Percentiles rank a stretch among this genome's conserved stretches.
Conservation (phyloP, 2,888 invertebrate genomes). For the Anticlea derivata region DNA sequence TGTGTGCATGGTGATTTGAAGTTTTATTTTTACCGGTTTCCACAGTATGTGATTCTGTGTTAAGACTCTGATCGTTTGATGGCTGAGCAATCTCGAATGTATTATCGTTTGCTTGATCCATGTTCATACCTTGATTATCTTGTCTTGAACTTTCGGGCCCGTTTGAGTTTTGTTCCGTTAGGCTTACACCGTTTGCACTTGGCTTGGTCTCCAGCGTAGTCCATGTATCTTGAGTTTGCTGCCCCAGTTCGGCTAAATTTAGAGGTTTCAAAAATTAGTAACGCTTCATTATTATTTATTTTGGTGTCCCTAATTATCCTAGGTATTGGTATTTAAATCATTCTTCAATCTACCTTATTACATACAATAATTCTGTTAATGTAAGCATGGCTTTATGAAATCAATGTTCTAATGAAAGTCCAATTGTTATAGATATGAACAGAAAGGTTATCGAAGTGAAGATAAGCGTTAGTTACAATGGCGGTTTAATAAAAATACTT, state of each 20-base stretch:
- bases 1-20: constrained; percentile 15
- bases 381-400: no score
- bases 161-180: constrained; percentile 24
- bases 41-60: constrained; percentile 19
- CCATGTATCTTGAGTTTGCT: constrained; percentile 37
- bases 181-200: constrained; percentile 15
- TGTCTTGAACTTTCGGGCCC: constrained; percentile 14
- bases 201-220: constrained; percentile 23
- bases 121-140: constrained; percentile 5
- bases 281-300: neutral
- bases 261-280: constrained; percentile 31
- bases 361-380: no score
- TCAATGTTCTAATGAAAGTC: no score
- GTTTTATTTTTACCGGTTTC: constrained; percentile 11
- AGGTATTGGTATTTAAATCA: no score
- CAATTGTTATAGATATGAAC: no score
- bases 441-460: constrained; percentile 8
- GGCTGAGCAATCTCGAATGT: constrained; percentile 16
- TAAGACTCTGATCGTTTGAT: constrained; percentile 1
- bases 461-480: constrained; percentile 3
- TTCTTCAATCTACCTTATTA: no score
- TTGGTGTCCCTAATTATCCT: no score
- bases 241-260: constrained; percentile 42
- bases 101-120: constrained; percentile 18
- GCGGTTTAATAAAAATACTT: constrained; percentile 29